phyloP scores from a whole-genome alignment of 1,140 invertebrate genomes.

The Rhagoletis zephyria region DNA sequence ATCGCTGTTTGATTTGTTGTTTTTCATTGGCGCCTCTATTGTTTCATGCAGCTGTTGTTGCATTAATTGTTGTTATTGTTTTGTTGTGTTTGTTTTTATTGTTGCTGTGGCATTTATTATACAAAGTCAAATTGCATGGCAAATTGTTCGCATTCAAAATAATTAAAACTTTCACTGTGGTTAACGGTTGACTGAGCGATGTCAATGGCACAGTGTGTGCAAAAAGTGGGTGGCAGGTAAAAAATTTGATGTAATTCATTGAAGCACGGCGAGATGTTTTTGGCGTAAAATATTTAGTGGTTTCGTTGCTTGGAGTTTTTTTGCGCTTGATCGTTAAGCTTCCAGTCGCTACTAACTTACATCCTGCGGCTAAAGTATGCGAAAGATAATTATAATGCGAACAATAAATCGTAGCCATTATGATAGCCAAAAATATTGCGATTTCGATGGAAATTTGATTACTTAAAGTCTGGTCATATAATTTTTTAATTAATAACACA shows the following conservation, averaged over 20 bases:
- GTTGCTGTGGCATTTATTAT: conserved; percentile 6
- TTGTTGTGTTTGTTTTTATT: conserved; percentile 1
- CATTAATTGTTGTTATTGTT: not conserved
- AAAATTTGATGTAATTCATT: not conserved
- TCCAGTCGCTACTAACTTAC: too few species aligned
- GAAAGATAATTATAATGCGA: too few species aligned
- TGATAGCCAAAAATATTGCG: too few species aligned
- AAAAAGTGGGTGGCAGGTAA: not conserved
- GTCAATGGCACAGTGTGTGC: not conserved
- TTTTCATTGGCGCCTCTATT: conserved; percentile 26
- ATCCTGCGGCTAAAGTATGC: too few species aligned
- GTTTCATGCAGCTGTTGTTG: conserved; percentile 5
- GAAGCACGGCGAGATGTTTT: not conserved
- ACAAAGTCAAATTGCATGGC: conserved; percentile 46
- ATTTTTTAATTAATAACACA: too few species aligned
- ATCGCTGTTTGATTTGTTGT: conserved; percentile 27
- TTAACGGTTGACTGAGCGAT: conserved; percentile 15
- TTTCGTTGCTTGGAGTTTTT: too few species aligned
- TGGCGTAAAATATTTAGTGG: too few species aligned
- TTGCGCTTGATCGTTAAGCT: too few species aligned
- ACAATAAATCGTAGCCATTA: too few species aligned
- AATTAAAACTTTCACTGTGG: conserved; percentile 35
- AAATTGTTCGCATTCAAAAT: conserved; percentile 48
- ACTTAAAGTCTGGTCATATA: too few species aligned
- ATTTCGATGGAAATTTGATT: too few species aligned